Conservation (phyloP, 2,113 vertebrate species). For the Furnarius figulus region DNA sequence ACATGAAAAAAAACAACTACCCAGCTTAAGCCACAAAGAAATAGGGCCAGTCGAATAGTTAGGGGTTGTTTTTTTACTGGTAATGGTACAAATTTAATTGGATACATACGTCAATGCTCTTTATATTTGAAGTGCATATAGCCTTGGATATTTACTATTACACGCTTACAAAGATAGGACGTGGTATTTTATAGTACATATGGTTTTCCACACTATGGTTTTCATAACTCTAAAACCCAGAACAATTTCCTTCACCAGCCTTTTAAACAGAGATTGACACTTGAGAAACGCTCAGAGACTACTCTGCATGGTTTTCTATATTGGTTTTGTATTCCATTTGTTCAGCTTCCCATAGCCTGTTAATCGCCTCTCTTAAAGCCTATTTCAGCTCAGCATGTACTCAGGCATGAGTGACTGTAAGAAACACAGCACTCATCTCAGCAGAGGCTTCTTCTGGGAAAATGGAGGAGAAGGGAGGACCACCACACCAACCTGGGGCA, state of each 20-base stretch:
- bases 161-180: neutral
- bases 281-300: neutral
- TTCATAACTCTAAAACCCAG: conserved; percentile 49
- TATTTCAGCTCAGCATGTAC: neutral
- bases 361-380: conserved; percentile 12
- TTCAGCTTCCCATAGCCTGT: conserved; percentile 13
- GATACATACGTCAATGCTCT: conserved; percentile 24
- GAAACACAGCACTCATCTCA: neutral
- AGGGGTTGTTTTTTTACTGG: conserved; percentile 3
- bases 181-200: conserved; percentile 4
- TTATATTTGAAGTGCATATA: conserved; percentile 6
- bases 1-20: neutral
- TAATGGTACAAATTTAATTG: conserved; percentile 40
- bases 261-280: conserved; percentile 56
- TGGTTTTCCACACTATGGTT: conserved; percentile 32
- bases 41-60: neutral
- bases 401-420: neutral
- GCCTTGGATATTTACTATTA: conserved; percentile 32
- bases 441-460: neutral
- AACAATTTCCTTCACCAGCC: conserved; percentile 46
- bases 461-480: neutral
- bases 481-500: neutral
- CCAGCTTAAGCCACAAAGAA: neutral
- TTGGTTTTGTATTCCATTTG: conserved; percentile 16
- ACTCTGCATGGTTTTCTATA: neutral